Percentiles rank a stretch among this genome's conserved stretches.
Evolutionary conservation across 2,113 vertebrate genomes (phyloP).

Genomic region (Odocoileus virginianus): DNA sequence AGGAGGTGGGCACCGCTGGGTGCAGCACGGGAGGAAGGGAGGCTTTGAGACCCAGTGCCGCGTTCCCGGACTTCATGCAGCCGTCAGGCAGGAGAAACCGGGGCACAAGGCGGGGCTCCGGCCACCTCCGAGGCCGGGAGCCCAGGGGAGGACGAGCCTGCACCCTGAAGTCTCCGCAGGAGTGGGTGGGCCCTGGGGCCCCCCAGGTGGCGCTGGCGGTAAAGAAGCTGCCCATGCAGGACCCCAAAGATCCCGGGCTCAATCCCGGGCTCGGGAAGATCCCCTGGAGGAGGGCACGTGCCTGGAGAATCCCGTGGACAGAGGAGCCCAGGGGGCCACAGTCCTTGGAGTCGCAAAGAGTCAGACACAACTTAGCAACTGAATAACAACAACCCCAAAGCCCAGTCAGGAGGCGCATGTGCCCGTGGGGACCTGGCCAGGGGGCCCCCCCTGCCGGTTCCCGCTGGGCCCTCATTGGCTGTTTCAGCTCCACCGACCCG

Average conservation of each 20-base stretch:
- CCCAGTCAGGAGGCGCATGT: rapidly evolving
- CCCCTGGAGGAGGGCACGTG: background rate
- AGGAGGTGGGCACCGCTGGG: rapidly evolving
- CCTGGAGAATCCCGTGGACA: background rate
- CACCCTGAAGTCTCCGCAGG: background rate
- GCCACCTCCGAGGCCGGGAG: background rate
- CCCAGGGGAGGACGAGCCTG: background rate
- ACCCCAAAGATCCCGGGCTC: background rate
- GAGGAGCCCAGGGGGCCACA: background rate
- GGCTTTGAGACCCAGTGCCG: background rate
- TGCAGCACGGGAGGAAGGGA: background rate
- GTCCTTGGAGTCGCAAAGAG: background rate
- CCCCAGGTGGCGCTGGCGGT: background rate
- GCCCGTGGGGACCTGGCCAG: background rate
- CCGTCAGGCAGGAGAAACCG: background rate
- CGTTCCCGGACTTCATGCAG: rapidly evolving
- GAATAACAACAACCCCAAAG: background rate
- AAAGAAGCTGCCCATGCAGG: background rate
- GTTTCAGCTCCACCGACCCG: background rate
- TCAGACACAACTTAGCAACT: background rate
- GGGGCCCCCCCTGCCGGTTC: rapidly evolving
- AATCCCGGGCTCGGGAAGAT: background rate
- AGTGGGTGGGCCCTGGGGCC: background rate
- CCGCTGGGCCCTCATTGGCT: too few relatives aligned
- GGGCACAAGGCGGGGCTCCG: rapidly evolving